Base-by-base conservation (phyloP, 2,797 vertebrate species). In the Chrysocyon brachyurus region DNA sequence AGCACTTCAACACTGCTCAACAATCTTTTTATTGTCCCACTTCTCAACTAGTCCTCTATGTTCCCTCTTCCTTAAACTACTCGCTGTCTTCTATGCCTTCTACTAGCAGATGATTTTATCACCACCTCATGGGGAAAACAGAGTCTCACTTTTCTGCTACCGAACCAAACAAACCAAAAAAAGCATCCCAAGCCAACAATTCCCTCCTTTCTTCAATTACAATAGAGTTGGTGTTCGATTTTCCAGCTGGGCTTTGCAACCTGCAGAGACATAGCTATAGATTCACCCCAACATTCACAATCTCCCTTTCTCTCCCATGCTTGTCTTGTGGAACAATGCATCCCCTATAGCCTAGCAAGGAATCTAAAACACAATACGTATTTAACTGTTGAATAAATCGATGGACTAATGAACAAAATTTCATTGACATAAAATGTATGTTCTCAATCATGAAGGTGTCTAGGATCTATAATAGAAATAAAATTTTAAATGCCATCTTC, bases 321-420 rank as follows among this genome's bases (percentile, higher is more conserved):
- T 79, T 93, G 49, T 87, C 68, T 95, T 94, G 4, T 91, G 61
- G 26, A 78, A 92, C 33, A 91, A 33, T 73, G 14, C 63, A 33
- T 33, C n/a, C 15, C 17, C 26, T 31, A 87, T 19, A 92, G 63
- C 75, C 66, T 52, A 79, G 64, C 9, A 33, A 81, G 6, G 59
- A 54, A 66, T 68, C 31, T 28, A 31, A 61, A 28, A 21, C 21
- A 49, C 63, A 83, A 57, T 15, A 52, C 52, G 11, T 12, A 89
- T 49, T 95, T 68, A 66, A 21, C 31, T 90, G 54, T 40, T 90
- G 46, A 94, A 54, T 57, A 86, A 46, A 72, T 61, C 16, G 26
- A 16, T 73, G 36, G n/a, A 59, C 17, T 88, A 3, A n/a, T 52
- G 81, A 86, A 75, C 63, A 91, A 94, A 78, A 72, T 75, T 83